Conservation (phyloP, 2,888 invertebrate genomes). For the Apamea epomidion region DNA sequence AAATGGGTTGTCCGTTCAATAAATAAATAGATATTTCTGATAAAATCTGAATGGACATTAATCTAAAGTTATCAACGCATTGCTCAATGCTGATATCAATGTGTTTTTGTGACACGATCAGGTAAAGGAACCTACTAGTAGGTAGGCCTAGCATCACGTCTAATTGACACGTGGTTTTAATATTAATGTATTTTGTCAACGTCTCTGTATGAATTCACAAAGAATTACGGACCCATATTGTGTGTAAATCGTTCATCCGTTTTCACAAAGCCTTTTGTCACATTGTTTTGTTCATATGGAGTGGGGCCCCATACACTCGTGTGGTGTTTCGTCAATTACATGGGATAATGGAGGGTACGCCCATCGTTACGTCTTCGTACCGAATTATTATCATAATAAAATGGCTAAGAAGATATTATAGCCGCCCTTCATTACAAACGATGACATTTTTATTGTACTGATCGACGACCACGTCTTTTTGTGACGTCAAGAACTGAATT, state of each 20-base stretch:
- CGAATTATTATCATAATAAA: slow-evolving; percentile 64
- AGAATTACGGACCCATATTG: slow-evolving; percentile 64
- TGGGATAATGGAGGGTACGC: slow-evolving; percentile 60
- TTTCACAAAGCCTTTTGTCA: slow-evolving; percentile 62
- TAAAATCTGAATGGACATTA: not conserved
- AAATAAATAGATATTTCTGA: not conserved
- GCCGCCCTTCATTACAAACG: slow-evolving; percentile 57
- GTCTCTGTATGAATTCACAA: slow-evolving; percentile 53
- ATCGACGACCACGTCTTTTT: slow-evolving; percentile 20
- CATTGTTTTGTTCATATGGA: slow-evolving; percentile 61
- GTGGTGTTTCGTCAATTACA: slow-evolving; percentile 58
- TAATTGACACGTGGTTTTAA: slow-evolving; percentile 60
- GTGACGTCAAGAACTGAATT: slow-evolving; percentile 48
- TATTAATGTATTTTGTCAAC: slow-evolving; percentile 62
- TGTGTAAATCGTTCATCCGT: slow-evolving; percentile 68
- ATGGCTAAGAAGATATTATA: slow-evolving; percentile 44
- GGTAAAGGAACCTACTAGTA: slow-evolving; percentile 8
- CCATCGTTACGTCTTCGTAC: slow-evolving; percentile 57
- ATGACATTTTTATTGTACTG: slow-evolving; percentile 53
- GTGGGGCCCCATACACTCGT: slow-evolving; percentile 34
- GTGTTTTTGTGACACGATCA: slow-evolving; percentile 6
- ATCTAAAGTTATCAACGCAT: not conserved
- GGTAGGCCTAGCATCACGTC: slow-evolving; percentile 44
- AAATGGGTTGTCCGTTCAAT: not conserved
- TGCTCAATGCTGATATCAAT: not conserved